Evolutionary conservation across 1,140 invertebrate genomes (phyloP).

Genomic region (Polyergus mexicanus): DNA sequence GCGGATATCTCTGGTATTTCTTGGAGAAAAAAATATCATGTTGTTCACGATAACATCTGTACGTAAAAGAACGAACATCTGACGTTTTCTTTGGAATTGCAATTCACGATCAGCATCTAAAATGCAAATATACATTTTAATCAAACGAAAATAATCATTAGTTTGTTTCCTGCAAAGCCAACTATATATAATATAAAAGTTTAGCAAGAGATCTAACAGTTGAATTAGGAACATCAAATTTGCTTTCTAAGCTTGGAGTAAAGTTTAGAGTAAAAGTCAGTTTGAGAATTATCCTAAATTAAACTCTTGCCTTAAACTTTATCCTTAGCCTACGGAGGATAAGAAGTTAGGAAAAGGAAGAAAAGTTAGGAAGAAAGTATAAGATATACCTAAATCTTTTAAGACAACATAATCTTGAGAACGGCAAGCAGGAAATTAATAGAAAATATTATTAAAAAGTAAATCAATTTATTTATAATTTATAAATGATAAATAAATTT

Average conservation of each 20-base stretch:
- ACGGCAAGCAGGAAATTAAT: not conserved
- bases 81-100: not conserved
- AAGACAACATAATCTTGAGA: not conserved
- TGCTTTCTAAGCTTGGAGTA: not conserved
- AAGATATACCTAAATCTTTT: not conserved
- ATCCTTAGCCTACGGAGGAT: not conserved
- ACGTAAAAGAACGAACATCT: not conserved
- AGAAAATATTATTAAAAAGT: not conserved
- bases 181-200: not conserved
- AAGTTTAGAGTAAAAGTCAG: not conserved
- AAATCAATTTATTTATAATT: not conserved
- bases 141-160: not conserved
- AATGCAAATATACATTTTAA: not conserved
- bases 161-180: not conserved
- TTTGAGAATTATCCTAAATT: constrained; percentile 7
- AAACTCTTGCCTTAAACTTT: not conserved
- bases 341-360: not conserved
- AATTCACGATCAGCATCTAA: not conserved
- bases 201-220: not conserved
- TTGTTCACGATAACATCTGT: not conserved
- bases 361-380: not conserved
- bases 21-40: not conserved
- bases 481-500: not conserved
- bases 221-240: not conserved
- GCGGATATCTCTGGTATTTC: not conserved